Percentiles rank a stretch among this genome's conserved stretches.
Conservation (phyloP, 2,113 vertebrate species). For the Heteronetta atricapilla region DNA sequence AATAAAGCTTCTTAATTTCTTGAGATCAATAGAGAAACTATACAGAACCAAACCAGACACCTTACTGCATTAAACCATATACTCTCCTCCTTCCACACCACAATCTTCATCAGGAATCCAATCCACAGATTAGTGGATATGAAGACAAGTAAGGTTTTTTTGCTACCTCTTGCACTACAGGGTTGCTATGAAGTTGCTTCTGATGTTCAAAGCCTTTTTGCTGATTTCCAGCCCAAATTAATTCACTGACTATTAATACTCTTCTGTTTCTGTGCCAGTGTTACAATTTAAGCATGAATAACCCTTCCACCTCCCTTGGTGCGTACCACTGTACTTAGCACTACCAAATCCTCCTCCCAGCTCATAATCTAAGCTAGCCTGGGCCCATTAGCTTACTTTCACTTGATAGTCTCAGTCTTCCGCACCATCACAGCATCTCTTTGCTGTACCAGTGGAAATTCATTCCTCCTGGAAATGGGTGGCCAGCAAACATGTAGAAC, state of each 20-base stretch:
- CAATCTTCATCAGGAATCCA: neutral
- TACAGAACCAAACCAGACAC: neutral
- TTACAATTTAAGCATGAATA: neutral
- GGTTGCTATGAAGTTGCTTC: neutral
- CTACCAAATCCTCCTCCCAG: neutral
- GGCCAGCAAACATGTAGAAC: rapidly evolving
- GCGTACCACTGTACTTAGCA: neutral
- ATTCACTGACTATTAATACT: neutral
- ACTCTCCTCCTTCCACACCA: neutral
- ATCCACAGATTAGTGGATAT: neutral
- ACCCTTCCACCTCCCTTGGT: neutral
- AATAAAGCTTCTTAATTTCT: neutral
- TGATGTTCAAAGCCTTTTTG: neutral
- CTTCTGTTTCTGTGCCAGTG: neutral
- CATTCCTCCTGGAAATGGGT: neutral
- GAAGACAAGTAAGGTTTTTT: neutral
- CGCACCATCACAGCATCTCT: neutral
- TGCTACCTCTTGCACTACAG: neutral
- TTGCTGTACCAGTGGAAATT: neutral
- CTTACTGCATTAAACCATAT: neutral
- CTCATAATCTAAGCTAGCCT: neutral
- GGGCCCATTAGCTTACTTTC: neutral
- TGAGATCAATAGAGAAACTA: neutral
- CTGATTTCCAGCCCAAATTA: neutral
- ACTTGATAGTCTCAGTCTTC: neutral